Percentiles rank a stretch among this genome's conserved stretches.
phyloP scores from a whole-genome alignment of 92 coral and sea anemone species.

The Anthopleura xanthogrammica region DNA sequence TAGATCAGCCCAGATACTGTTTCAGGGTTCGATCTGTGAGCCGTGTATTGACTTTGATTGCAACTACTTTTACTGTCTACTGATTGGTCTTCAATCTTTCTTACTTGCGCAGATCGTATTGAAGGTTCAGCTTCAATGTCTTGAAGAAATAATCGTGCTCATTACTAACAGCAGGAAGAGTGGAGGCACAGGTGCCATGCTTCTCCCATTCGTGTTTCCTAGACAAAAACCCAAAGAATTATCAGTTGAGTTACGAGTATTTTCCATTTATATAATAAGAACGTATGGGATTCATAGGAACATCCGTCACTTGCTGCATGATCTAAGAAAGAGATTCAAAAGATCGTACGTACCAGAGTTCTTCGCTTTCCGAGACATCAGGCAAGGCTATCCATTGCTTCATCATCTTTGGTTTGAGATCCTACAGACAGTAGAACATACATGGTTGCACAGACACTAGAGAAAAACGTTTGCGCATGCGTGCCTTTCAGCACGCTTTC shows the following conservation, averaged over 20 bases:
- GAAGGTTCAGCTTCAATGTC: constrained; percentile 53
- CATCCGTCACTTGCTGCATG: too few species aligned
- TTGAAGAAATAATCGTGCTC: constrained; percentile 74
- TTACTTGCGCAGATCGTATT: constrained; percentile 68
- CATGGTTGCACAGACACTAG: too few species aligned
- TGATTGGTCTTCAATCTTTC: neutral
- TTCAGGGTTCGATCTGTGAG: too few species aligned
- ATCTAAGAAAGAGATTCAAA: neutral
- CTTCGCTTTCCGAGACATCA: constrained; percentile 4
- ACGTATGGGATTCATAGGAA: too few species aligned
- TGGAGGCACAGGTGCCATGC: constrained; percentile 87
- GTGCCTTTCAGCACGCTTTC: too few species aligned
- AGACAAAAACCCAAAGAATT: neutral
- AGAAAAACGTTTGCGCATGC: too few species aligned
- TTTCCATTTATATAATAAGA: too few species aligned
- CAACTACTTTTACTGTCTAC: too few species aligned
- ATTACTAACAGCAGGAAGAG: constrained; percentile 48
- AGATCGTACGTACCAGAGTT: constrained; percentile 47
- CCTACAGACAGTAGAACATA: constrained; percentile 36
- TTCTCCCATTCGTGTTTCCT: constrained; percentile 96
- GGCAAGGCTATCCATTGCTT: constrained; percentile 73
- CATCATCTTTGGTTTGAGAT: constrained; percentile 57
- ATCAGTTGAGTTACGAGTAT: too few species aligned
- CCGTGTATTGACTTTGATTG: too few species aligned
- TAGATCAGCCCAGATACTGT: too few species aligned